These are phyloP conservation scores for Nymphalis c-album DNA, from an alignment of 2,888 invertebrate species.

Conservation along the genomic window DNA sequence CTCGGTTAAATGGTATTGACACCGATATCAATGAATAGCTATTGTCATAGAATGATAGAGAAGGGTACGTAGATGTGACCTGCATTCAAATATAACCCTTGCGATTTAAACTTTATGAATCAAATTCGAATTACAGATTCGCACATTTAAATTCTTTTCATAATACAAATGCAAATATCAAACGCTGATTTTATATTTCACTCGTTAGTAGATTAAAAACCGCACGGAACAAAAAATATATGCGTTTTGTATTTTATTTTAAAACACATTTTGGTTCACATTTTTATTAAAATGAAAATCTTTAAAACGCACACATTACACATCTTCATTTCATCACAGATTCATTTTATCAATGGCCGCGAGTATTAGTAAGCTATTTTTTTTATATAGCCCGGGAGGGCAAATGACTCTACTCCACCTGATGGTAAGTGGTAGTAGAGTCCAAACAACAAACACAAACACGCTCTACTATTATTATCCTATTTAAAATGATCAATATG, in stretches of 20 bases:
- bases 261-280: too few relatives aligned
- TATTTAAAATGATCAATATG: too few relatives aligned
- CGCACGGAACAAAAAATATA: background rate
- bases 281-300: too few relatives aligned
- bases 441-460: too few relatives aligned
- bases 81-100: background rate
- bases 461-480: too few relatives aligned
- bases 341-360: too few relatives aligned
- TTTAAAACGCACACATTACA: background rate
- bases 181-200: background rate
- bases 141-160: constrained; percentile 1
- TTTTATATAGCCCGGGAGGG: too few relatives aligned
- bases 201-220: background rate
- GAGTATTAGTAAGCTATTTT: too few relatives aligned
- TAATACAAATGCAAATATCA: constrained; percentile 2
- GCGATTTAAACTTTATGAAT: background rate
- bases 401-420: too few relatives aligned
- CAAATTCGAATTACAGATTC: background rate
- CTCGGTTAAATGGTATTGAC: constrained; percentile 16
- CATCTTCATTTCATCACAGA: background rate
- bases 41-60: constrained; percentile 13
- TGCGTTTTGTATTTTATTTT: background rate
- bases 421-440: too few relatives aligned
- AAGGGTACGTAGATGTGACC: background rate
- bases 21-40: constrained; percentile 15